Evolutionary conservation across 2,888 invertebrate species (phyloP), one percentile per base, ranked within the genome.

Genomic region (Teleogryllus oceanicus): DNA sequence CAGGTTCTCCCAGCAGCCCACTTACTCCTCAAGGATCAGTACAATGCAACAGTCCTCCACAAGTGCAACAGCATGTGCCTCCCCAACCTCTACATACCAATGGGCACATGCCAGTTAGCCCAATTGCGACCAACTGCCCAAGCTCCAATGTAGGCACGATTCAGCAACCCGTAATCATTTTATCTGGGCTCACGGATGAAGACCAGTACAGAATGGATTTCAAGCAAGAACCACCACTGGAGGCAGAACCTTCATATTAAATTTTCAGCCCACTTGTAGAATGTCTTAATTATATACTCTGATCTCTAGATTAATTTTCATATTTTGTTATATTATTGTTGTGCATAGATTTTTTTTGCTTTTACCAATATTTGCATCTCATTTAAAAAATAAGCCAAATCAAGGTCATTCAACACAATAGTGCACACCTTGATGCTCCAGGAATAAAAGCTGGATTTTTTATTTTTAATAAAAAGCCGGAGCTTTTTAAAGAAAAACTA

Each of bases 1-100:
- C 89, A 83, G 90, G 89, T 81, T 89, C 89, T 13, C 89, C 90
- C 0, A 89, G 89, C 83, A 90, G 90, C 84, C 89, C 89, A 2
- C 84, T 89, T 75, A 89, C 89, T 2, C 89, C 89, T 18, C 88
- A 89, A 18, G 78, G 75, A 11, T 50, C 74, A 11, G 18, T 50
- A 16, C 18, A 87, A 86, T 76, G 85, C 87, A 2, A 84, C 85
- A 88, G 86, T 85, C 78, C 88, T 86, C 50, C 86, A 75, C 86
- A 86, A 85, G 86, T 88, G 81, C 84, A 87, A 83, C 86, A 86
- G 82, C 86, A 86, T 77, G 16, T 18, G n/a, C 62, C 62, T 62
- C 62, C 62, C 4, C 62, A 62, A 62, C 62, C 62, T 16, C 13
- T 62, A n/a, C 62, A 62, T 62, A 62, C 62, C 62, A 84, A 87